Conservation (phyloP, 2,888 invertebrate species). For the Athripsodes cinereus region DNA sequence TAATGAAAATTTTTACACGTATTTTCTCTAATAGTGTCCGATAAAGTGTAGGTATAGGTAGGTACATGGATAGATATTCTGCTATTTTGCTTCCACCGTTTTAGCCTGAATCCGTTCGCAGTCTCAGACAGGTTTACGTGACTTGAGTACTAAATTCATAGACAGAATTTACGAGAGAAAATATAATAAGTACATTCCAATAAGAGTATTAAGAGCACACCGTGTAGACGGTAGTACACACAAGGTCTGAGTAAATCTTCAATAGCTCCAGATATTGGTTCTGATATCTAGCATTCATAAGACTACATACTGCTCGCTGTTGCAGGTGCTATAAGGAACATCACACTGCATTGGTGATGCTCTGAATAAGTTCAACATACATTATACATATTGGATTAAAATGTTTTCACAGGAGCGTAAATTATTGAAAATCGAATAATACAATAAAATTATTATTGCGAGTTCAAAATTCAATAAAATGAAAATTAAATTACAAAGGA, state of each 20-base stretch:
- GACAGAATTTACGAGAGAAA: background rate
- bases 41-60: too few species aligned
- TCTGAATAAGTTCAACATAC: too few species aligned
- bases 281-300: background rate
- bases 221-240: background rate
- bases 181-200: background rate
- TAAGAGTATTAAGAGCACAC: background rate
- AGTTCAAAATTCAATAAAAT: too few species aligned
- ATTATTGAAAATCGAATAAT: too few species aligned
- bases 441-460: too few species aligned
- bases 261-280: background rate
- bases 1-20: constrained; percentile 2
- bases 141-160: background rate
- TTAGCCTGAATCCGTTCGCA: background rate
- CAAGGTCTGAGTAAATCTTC: background rate
- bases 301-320: too few species aligned
- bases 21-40: background rate
- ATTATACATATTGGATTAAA: too few species aligned
- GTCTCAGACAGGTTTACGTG: background rate
- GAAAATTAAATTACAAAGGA: too few species aligned
- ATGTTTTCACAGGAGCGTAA: too few species aligned
- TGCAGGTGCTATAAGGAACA: too few species aligned
- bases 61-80: background rate
- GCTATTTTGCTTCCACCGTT: background rate
- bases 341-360: too few species aligned